Evolutionary conservation across 37 sponge, comb jelly and placozoan species (phyloP).

Genomic region (Agelas oroides): DNA sequence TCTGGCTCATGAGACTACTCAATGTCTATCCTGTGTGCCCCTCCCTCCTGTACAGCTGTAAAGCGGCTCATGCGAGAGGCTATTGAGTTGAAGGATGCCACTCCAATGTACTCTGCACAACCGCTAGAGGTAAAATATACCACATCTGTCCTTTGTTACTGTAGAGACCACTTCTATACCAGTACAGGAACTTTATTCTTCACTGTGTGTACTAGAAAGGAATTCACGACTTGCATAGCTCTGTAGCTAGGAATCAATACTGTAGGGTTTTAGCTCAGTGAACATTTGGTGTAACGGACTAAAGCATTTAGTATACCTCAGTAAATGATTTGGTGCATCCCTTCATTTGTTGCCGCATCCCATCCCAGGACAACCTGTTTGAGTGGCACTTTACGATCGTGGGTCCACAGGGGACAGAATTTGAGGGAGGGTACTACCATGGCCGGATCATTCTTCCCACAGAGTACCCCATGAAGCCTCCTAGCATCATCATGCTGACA

Average conservation of each 20-base stretch:
- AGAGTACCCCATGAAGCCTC: slow-evolving; percentile 99
- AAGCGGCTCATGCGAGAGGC: slow-evolving; percentile 98
- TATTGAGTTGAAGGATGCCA: slow-evolving; percentile 90
- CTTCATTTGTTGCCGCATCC: too few relatives aligned
- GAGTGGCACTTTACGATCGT: slow-evolving; percentile 99
- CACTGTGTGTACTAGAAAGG: too few relatives aligned
- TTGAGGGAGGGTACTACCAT: slow-evolving; percentile 93
- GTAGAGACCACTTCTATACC: background rate
- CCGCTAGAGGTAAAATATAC: slow-evolving; percentile 93
- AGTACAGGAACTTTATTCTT: too few relatives aligned
- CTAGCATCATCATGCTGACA: slow-evolving; percentile 92
- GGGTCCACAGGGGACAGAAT: slow-evolving; percentile 86
- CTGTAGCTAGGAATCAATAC: too few relatives aligned
- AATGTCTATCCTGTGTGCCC: background rate
- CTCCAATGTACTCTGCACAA: slow-evolving; percentile 88
- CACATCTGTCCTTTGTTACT: too few relatives aligned
- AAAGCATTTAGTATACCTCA: too few relatives aligned
- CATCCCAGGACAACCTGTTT: slow-evolving; percentile 87
- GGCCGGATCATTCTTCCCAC: slow-evolving; percentile 94
- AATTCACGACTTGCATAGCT: too few relatives aligned
- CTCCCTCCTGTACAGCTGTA: slow-evolving; percentile 87
- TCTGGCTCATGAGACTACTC: too few relatives aligned
- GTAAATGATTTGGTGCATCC: too few relatives aligned
- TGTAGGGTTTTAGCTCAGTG: too few relatives aligned
- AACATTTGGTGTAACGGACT: too few relatives aligned